Evolutionary conservation across 2,113 vertebrate species (phyloP), one percentile per base, ranked within the genome.

Genomic region (Mandrillus leucophaeus): DNA sequence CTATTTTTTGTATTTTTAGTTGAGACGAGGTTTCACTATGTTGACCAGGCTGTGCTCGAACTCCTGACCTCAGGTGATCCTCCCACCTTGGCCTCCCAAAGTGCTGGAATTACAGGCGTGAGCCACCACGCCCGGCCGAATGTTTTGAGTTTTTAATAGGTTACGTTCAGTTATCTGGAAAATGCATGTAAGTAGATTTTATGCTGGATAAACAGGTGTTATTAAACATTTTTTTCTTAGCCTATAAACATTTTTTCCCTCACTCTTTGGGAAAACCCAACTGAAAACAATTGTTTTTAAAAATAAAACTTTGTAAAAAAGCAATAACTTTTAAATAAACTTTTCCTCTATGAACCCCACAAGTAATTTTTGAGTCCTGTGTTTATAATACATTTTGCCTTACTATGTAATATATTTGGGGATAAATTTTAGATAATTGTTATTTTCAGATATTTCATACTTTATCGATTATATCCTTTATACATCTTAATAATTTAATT

Each of bases 381-480:
- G 30, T 61, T 95, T 87, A 32, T 92, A 87, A 80, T 59, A 84
- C 2, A 27, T 35, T 61, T 80, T n/a, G 27, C 84, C 85, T 95
- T 70, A 95, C 89, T 70, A 22, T 76, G 14, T 68, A 64, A n/a
- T 70, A 30, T 5, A 38, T 72, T 93, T 61, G 27, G 52, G 35
- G 86, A 73, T 86, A 16, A 57, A 66, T 81, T 96, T 95, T 95
- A 80, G 38, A 9, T 59, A 80, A 79, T 61, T 25, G 13, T 43
- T 90, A 38, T 95, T 90, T 92, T 55, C 23, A 55, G 40, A n/a
- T n/a, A 43, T 4, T 12, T 93, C 43, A 14, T 68, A 40, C 8
- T 95, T 88, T 80, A 35, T 66, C 59, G n/a, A 87, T 85, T 94
- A 89, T 81, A 78, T 93, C 23, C 43, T 81, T 88, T 82, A 22